Base-by-base conservation (phyloP, 2,888 invertebrate species). In the Drosophila fulvimacula region DNA sequence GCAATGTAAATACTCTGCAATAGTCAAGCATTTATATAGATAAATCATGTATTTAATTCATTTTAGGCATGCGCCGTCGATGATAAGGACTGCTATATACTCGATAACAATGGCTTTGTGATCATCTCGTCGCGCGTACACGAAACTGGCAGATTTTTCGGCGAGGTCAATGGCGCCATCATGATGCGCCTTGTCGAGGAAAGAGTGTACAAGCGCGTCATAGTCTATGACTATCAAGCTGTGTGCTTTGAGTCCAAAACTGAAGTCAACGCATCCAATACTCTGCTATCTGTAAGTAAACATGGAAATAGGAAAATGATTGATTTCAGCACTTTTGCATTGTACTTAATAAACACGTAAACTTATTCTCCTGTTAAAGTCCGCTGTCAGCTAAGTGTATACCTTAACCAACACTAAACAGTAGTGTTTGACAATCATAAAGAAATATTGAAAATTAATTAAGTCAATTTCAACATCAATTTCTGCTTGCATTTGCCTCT, bases 71-170 rank as follows among this genome's bases (percentile, higher is more conserved):
- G 95, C 85, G 94, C 93, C 39, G 94, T 95, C 2, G 94, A 94
- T 48, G 94, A 94, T 64, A 94, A 96, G 90, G 95, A 96, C 70
- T 98, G 98, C 88, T 98, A 95, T 90, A 94, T 98, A 42, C 93
- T 98, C 41, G 98, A 98, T 91, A 97, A 97, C 91, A 97, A 98
- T 89, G 98, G 97, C 4, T 98, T 96, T 93, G 94, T 98, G 19
- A 93, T 97, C 2, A 95, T 96, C n/a, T 96, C 96, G 17, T 95
- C 97, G 86, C 94, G 95, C 61, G 92, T 93, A 0, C 93, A 93
- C 39, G 95, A 96, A 68, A 96, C 96, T 0, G 98, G 98, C 3
- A 94, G 94, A 88, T 98, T 98, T 92, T 97, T 98, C 89, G 98
- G 98, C 1, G 96, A 96, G 90, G 94, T 98, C 49, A 95, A 96